Conservation (phyloP, 2,113 vertebrate genomes). For the Pygoscelis adeliae region DNA sequence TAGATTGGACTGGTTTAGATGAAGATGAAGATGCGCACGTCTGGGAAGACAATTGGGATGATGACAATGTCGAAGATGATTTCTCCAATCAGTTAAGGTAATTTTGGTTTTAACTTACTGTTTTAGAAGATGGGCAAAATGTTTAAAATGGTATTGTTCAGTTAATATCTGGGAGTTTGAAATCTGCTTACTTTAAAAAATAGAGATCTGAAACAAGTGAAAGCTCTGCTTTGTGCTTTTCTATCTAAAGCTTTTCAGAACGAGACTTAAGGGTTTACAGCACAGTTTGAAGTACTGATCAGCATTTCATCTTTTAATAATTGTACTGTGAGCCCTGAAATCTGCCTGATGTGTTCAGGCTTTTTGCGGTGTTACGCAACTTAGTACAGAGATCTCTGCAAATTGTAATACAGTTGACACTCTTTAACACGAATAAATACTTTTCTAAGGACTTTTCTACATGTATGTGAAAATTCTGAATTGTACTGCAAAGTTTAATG, state of each 20-base stretch:
- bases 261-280: not conserved
- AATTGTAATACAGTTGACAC: not conserved
- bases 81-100: slow-evolving; percentile 98
- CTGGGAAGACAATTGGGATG: slow-evolving; percentile 99
- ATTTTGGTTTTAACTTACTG: not conserved
- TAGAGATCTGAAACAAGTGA: not conserved
- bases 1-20: slow-evolving; percentile 97
- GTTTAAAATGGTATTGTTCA: not conserved
- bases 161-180: not conserved
- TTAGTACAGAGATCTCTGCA: not conserved
- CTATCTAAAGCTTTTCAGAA: not conserved
- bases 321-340: not conserved
- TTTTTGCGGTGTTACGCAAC: not conserved
- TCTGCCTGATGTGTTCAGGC: not conserved
- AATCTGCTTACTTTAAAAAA: not conserved
- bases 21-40: slow-evolving; percentile 98
- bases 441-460: not conserved
- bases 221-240: not conserved
- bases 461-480: not conserved
- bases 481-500: not conserved
- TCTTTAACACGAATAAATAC: not conserved
- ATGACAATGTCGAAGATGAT: slow-evolving; percentile 98
- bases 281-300: not conserved
- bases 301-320: not conserved
- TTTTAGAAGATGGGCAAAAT: not conserved